phyloP scores from a whole-genome alignment of 2,797 vertebrate genomes.

The Valencia hispanica region DNA sequence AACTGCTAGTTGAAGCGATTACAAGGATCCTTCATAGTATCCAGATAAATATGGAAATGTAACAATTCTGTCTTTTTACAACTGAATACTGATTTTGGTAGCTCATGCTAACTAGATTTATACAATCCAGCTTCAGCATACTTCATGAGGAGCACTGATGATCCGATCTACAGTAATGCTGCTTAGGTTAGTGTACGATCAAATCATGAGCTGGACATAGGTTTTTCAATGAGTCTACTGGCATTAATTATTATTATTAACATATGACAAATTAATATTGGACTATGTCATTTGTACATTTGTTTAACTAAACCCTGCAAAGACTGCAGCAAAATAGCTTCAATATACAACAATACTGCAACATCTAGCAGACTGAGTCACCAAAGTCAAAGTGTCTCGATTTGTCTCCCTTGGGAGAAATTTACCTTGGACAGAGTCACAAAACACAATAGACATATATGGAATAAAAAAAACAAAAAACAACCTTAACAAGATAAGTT shows the following conservation, averaged over 20 bases:
- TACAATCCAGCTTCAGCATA: background rate
- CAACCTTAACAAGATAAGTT: too few species aligned
- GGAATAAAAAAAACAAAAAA: too few species aligned
- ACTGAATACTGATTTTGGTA: conserved; percentile 1
- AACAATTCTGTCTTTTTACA: background rate
- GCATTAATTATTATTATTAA: too few species aligned
- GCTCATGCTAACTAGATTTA: background rate
- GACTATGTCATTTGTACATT: background rate
- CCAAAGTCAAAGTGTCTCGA: too few species aligned
- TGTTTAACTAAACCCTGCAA: background rate
- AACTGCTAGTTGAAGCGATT: background rate
- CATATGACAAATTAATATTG: background rate
- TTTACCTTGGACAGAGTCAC: too few species aligned
- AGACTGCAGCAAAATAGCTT: background rate
- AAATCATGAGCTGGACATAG: background rate
- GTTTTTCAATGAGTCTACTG: too few species aligned
- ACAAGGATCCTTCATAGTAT: background rate
- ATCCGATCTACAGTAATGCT: background rate
- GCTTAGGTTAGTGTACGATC: background rate
- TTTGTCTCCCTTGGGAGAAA: too few species aligned
- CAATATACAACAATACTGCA: too few species aligned
- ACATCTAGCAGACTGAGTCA: too few species aligned
- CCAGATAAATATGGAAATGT: conserved; percentile 1
- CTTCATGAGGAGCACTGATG: too few species aligned
- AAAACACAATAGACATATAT: too few species aligned